phyloP scores from a whole-genome alignment of 2,888 invertebrate genomes.

The Bembecia ichneumoniformis region DNA sequence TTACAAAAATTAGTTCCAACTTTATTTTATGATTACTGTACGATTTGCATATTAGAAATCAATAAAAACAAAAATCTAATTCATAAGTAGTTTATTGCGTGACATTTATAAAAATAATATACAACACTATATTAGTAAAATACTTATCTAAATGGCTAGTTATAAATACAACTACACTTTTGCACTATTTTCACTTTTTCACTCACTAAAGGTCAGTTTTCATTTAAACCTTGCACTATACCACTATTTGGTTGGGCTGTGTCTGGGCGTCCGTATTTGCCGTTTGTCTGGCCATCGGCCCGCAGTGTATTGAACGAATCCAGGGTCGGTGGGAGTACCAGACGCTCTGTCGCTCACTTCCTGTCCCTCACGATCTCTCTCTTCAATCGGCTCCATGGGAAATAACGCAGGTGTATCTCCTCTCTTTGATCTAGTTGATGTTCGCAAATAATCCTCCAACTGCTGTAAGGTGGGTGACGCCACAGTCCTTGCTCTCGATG shows the following conservation, averaged over 20 bases:
- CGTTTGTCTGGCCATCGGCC: constrained; percentile 75
- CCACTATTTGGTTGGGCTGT: constrained; percentile 55
- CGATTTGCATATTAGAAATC: no score
- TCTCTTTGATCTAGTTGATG: constrained; percentile 40
- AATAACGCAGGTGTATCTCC: constrained; percentile 59
- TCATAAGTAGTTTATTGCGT: background rate
- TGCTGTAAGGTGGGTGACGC: constrained; percentile 62
- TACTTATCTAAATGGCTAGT: constrained; percentile 1
- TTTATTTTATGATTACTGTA: no score
- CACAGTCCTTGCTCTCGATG: constrained; percentile 47
- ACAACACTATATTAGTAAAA: background rate
- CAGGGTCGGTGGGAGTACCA: constrained; percentile 80
- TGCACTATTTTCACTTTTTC: background rate
- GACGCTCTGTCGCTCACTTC: constrained; percentile 62
- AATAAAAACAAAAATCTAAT: background rate
- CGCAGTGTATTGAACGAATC: constrained; percentile 81
- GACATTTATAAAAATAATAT: background rate
- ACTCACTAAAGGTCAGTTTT: background rate
- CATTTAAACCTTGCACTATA: background rate
- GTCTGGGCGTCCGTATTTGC: constrained; percentile 71
- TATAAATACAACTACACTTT: background rate
- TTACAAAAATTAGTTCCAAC: no score
- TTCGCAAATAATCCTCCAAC: constrained; percentile 58
- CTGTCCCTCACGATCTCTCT: constrained; percentile 40
- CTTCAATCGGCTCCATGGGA: constrained; percentile 69